Evolutionary conservation across 1,140 invertebrate species (phyloP), one percentile per base, ranked within the genome.

Genomic region (Parasteatoda tepidariorum): DNA sequence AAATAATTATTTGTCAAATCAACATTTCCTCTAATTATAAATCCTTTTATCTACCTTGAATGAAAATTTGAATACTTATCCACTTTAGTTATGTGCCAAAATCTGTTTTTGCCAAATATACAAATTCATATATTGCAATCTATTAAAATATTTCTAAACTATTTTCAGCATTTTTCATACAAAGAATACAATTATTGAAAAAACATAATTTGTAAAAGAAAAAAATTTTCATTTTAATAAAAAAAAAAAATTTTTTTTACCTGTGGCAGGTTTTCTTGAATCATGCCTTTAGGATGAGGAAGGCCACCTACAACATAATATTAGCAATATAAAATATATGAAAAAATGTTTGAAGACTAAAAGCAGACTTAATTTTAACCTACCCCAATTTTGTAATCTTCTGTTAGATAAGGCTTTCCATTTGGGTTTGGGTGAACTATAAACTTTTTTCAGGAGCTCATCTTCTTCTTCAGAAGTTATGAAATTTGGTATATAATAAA

Each of bases 301-400:
- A 97, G 90, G 0, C 97, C 97, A 66, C 90, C 90, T 90, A 81
- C 57, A 87, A 85, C 33, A 67, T 15, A 55, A 84, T 48, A 54
- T 55, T 26, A 71, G 62, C 4, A 64, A 76, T 48, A 24, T 22
- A 31, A 59, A 34, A 62, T 6, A 57, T 34, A 55, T 61, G 31
- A 74, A 33, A 74, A 38, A 31, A 61, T 28, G 41, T 15, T 18
- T 15, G 26, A 48, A 13, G 13, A 38, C 18, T 22, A 48, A 38
- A 15, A 70, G 1, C 38, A 9, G 11, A 15, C n/a, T 28, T 15
- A 76, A 26, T 24, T 26, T 71, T 5, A 5, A 41, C 26, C 24
- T 88, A 87, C 98, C 98, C 94, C 97, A 99, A 89, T 99, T 98
- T 89, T 99, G 96, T 13, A 99, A 90, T 85, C 97, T 91, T 84